These are phyloP conservation scores for Callyntrura sp. DNA, from an alignment of 2,888 invertebrate species.

Conservation along the genomic window DNA sequence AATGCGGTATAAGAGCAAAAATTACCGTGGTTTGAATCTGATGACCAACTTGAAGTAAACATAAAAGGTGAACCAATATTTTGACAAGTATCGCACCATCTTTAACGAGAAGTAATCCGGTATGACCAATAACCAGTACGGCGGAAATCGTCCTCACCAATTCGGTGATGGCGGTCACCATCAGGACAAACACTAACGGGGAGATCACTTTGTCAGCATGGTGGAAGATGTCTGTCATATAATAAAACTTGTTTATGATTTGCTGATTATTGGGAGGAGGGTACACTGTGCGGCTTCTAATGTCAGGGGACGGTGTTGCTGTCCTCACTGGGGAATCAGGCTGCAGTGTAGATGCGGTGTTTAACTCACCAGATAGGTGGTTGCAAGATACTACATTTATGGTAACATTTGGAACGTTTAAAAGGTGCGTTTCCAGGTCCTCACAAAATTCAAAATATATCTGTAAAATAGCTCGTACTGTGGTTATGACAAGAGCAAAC, in stretches of 20 bases:
- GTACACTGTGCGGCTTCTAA: too few species aligned
- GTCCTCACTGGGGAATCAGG: neutral
- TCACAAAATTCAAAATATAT: slow-evolving; percentile 73
- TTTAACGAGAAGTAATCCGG: slow-evolving; percentile 34
- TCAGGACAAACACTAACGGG: slow-evolving; percentile 70
- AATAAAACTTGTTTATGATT: slow-evolving; percentile 57
- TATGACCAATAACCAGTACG: slow-evolving; percentile 55
- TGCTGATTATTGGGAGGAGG: slow-evolving; percentile 30
- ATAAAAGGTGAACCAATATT: slow-evolving; percentile 59
- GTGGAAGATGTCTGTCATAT: slow-evolving; percentile 60
- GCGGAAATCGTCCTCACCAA: slow-evolving; percentile 57
- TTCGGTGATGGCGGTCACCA: slow-evolving; percentile 65
- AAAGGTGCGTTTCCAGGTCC: slow-evolving; percentile 54
- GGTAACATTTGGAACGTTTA: neutral
- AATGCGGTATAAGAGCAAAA: neutral
- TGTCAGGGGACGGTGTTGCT: neutral
- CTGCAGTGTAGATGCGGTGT: neutral
- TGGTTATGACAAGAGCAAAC: slow-evolving; percentile 54
- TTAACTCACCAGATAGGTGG: too few species aligned
- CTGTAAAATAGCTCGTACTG: slow-evolving; percentile 48
- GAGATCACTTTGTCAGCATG: slow-evolving; percentile 54
- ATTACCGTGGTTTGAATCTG: slow-evolving; percentile 59
- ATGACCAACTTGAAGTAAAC: slow-evolving; percentile 72
- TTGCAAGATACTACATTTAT: too few species aligned
- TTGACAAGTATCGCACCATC: slow-evolving; percentile 53